Evolutionary conservation across 53 echinoderm and acorn worm species (phyloP), one percentile per base, ranked within the genome.

Genomic region (Henricia sp.): DNA sequence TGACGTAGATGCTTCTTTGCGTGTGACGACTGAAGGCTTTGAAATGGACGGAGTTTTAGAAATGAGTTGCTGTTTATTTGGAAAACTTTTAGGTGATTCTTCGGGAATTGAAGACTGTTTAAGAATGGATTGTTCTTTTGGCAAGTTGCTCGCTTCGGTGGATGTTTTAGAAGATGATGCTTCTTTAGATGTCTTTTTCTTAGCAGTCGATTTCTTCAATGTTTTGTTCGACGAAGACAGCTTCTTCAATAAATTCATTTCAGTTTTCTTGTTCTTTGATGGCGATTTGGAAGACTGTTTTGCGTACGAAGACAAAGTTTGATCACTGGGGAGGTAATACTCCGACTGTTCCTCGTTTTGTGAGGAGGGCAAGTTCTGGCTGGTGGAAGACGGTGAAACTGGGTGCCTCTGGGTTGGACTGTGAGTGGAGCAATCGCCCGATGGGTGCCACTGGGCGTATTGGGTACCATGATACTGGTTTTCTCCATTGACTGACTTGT

Each of bases 161-260:
- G 50, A 64, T 5, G 26, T 50, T 62, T 27, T 56, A 17, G 25
- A 41, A 38, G 76, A 25, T 59, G 29, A 28, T 38, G 43, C 26
- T 38, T 77, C 11, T 53, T 24, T 76, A 29, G 76, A 76, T 38
- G 80, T 50, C 64, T 64, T 80, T 32, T 64, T 80, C n/a, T n/a
- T n/a, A n/a, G n/a, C n/a, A 13, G 48, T n/a, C 0, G 50, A 73
- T 71, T 71, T 71, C 30, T 71, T 71, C 20, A 54, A 54, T 54
- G 55, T 53, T 36, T 37, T 19, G n/a, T 12, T 77, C 27, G 63
- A 77, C 11, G 28, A 10, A 20, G 77, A 20, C 8, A 24, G 28
- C 17, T 59, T 42, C 43, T 28, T n/a, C 16, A 24, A 38, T 16
- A 36, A 21, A 41, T 14, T 26, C 46, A 24, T 63, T 29, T 64